Evolutionary conservation across 2,113 vertebrate species (phyloP).

Genomic region (Apaloderma vittatum): DNA sequence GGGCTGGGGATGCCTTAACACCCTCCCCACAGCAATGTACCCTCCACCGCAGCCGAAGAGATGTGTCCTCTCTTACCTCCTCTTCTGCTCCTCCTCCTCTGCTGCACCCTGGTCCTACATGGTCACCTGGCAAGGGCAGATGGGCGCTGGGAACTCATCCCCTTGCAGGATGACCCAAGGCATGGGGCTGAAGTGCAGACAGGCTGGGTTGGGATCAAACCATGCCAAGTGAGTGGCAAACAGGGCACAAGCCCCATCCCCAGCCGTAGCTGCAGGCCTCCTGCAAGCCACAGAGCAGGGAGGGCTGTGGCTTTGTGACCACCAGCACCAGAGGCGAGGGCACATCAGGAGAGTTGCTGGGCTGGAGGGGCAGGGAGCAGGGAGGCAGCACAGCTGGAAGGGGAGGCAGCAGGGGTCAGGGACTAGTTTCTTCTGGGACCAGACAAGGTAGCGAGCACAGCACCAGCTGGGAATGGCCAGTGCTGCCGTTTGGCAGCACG

Average conservation of each 20-base stretch:
- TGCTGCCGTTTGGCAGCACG: background rate
- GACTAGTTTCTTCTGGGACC: background rate
- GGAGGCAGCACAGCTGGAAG: background rate
- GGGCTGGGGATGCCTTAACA: background rate
- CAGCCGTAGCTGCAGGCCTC: background rate
- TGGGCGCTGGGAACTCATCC: background rate
- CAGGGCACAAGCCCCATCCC: background rate
- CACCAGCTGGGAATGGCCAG: background rate
- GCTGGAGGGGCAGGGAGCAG: background rate
- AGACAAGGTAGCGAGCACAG: background rate
- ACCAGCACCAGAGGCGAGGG: background rate
- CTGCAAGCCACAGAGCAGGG: rapidly evolving
- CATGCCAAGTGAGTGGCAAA: background rate
- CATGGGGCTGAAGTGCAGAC: background rate
- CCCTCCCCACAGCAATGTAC: background rate
- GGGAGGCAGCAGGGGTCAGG: background rate
- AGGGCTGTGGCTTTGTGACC: background rate
- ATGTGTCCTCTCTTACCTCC: background rate
- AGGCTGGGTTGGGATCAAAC: background rate
- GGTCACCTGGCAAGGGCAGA: background rate
- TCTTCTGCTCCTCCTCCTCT: background rate
- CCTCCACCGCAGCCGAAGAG: background rate
- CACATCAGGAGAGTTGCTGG: rapidly evolving
- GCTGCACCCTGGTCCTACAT: background rate
- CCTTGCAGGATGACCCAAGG: background rate